phyloP scores from a whole-genome alignment of 1,140 invertebrate species.

The Bombus breviceps region DNA sequence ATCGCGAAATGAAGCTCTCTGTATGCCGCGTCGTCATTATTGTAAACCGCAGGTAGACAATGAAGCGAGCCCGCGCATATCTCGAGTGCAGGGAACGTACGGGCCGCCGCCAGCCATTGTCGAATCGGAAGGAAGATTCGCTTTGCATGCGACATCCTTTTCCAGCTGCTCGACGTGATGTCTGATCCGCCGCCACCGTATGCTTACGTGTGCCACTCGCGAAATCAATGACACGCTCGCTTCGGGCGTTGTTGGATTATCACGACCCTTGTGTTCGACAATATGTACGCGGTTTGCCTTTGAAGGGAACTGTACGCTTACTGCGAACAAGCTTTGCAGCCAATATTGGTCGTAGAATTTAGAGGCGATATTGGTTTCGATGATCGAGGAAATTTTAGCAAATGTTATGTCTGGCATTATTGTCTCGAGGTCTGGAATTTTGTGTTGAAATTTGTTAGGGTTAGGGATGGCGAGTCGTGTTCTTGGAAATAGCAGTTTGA shows the following conservation, averaged over 20 bases:
- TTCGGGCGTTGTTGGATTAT: slow-evolving; percentile 13
- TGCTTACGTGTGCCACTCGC: slow-evolving; percentile 23
- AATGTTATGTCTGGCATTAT: neutral
- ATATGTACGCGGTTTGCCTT: slow-evolving; percentile 12
- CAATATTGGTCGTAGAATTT: neutral
- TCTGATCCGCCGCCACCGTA: slow-evolving; percentile 35
- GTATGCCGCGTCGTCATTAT: slow-evolving; percentile 69
- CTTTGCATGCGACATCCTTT: slow-evolving; percentile 69
- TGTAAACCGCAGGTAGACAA: slow-evolving; percentile 70
- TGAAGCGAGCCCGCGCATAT: slow-evolving; percentile 48
- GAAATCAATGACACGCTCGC: slow-evolving; percentile 44
- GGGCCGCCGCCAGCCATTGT: slow-evolving; percentile 54
- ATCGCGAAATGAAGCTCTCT: slow-evolving; percentile 69
- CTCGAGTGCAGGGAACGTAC: slow-evolving; percentile 63
- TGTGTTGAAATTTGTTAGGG: too few relatives aligned
- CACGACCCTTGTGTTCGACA: neutral
- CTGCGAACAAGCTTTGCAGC: neutral
- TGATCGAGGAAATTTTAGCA: neutral
- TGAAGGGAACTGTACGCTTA: neutral
- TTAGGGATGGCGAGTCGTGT: too few relatives aligned
- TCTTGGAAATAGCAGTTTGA: too few relatives aligned
- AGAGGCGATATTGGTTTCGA: neutral
- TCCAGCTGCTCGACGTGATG: slow-evolving; percentile 60
- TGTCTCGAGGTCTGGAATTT: too few relatives aligned
- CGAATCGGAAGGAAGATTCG: slow-evolving; percentile 69